A percentile compares a stretch with the other conserved stretches of the same genome.
These are phyloP conservation scores for Cepaea hortensis DNA, from an alignment of 2,888 invertebrate genomes.

Conservation along the genomic window DNA sequence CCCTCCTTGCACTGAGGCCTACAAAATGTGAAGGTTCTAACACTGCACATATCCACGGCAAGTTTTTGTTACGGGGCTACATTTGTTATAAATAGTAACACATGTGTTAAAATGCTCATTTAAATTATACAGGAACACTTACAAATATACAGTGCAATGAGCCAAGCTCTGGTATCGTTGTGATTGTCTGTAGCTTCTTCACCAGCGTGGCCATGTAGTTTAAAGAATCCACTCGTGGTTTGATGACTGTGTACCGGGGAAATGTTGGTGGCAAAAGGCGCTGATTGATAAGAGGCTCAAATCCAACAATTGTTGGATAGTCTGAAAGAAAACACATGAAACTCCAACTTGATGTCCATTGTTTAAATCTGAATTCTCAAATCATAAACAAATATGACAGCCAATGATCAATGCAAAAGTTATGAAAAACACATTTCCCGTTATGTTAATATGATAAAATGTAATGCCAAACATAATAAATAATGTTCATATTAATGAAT, in stretches of 20 bases:
- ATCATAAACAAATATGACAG: background rate
- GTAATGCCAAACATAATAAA: too few relatives aligned
- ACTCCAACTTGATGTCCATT: background rate
- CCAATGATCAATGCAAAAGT: background rate
- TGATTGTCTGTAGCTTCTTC: slow-evolving; percentile 78
- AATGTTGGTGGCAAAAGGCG: slow-evolving; percentile 97
- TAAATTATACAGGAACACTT: slow-evolving; percentile 45
- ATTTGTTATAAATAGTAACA: too few relatives aligned
- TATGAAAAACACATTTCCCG: background rate
- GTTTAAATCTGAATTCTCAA: too few relatives aligned
- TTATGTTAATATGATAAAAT: background rate
- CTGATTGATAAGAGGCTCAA: slow-evolving; percentile 97
- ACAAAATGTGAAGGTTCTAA: too few relatives aligned
- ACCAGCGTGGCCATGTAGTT: slow-evolving; percentile 89
- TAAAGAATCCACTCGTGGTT: slow-evolving; percentile 82
- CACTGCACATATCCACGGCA: too few relatives aligned
- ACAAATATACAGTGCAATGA: slow-evolving; percentile 72
- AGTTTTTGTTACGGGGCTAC: too few relatives aligned
- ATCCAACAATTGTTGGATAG: slow-evolving; percentile 82
- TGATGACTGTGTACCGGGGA: slow-evolving; percentile 94
- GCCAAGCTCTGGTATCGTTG: slow-evolving; percentile 66
- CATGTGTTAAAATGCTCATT: too few relatives aligned
- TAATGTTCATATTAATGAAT: too few relatives aligned
- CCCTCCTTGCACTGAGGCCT: too few relatives aligned
- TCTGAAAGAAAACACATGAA: slow-evolving; percentile 56